Evolutionary conservation across 2,888 invertebrate genomes (phyloP).

Genomic region (Zonitis immaculata): DNA sequence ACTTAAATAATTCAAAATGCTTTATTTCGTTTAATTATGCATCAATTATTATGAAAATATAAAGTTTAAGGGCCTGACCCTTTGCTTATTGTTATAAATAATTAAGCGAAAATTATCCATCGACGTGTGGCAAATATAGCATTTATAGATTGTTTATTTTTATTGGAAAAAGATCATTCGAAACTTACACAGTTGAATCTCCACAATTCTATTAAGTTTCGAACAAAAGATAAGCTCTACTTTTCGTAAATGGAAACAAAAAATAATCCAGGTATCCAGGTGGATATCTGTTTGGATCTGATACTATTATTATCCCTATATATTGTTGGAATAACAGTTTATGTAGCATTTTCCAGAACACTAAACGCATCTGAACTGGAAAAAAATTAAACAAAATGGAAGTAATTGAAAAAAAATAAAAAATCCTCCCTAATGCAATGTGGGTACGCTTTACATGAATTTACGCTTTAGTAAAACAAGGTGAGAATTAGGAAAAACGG

Average conservation of each 20-base stretch:
- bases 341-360: not conserved
- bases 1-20: too few relatives aligned
- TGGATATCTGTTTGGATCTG: not conserved
- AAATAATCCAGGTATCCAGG: not conserved
- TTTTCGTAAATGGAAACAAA: not conserved
- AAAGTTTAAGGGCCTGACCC: too few relatives aligned
- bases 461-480: slow-evolving; percentile 31
- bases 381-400: not conserved
- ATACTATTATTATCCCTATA: too few relatives aligned
- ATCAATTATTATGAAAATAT: too few relatives aligned
- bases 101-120: too few relatives aligned
- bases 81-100: too few relatives aligned
- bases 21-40: too few relatives aligned
- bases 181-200: too few relatives aligned
- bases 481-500: slow-evolving; percentile 36
- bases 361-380: not conserved
- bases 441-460: slow-evolving; percentile 15
- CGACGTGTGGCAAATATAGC: too few relatives aligned
- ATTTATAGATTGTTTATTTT: too few relatives aligned
- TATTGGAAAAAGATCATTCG: too few relatives aligned
- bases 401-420: not conserved
- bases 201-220: not conserved
- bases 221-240: not conserved
- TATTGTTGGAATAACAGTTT: not conserved
- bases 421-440: not conserved